Conservation (phyloP, 1,140 invertebrate species). For the Thaumatotibia leucotreta region DNA sequence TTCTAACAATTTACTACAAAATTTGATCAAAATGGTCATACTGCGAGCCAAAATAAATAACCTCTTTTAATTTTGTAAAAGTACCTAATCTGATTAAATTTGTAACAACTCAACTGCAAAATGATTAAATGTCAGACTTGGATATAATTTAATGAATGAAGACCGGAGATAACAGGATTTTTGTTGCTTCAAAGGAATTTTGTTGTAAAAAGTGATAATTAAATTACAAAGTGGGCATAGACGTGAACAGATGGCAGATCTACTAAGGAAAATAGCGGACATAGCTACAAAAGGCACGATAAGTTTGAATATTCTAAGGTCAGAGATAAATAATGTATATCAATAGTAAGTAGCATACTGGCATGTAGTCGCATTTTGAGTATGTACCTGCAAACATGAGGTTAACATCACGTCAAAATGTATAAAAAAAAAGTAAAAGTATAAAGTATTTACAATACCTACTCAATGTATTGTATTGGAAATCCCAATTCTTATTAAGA, state of each 20-base stretch:
- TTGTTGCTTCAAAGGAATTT: slow-evolving; percentile 27
- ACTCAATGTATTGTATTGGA: no score
- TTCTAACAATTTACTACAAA: no score
- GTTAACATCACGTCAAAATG: no score
- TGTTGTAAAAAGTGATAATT: slow-evolving; percentile 54
- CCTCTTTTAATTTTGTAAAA: neutral
- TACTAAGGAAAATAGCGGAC: slow-evolving; percentile 22
- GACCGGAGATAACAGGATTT: slow-evolving; percentile 1
- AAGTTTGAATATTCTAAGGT: no score
- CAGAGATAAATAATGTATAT: no score
- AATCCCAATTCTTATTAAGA: no score
- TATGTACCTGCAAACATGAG: no score
- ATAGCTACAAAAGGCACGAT: neutral
- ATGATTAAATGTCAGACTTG: slow-evolving; percentile 8
- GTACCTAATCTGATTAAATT: slow-evolving; percentile 8
- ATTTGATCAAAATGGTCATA: no score
- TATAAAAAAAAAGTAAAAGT: no score
- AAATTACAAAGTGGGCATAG: slow-evolving; percentile 48
- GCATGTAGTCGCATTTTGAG: no score
- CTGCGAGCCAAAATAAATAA: neutral
- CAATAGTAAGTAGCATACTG: no score
- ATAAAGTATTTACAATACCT: no score
- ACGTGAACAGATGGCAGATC: slow-evolving; percentile 50
- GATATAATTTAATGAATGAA: slow-evolving; percentile 10
- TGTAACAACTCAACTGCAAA: slow-evolving; percentile 6